Base-by-base conservation (phyloP, 2,113 vertebrate genomes). In the Pampusana beccarii region DNA sequence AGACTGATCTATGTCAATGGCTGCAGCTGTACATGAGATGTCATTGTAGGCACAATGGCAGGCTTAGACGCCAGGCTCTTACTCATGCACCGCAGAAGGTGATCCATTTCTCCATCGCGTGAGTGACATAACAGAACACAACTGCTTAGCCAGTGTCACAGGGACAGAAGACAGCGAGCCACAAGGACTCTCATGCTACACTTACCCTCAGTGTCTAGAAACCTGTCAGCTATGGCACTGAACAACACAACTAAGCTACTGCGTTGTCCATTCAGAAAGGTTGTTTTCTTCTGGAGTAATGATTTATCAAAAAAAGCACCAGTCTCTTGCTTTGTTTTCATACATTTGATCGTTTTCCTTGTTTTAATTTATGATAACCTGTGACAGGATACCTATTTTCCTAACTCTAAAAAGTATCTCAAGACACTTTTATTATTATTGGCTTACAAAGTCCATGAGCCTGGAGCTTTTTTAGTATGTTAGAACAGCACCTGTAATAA, bases 21-120 rank as follows among this genome's bases (percentile, higher is more conserved):
- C 75, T 92, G 88, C 90, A 96, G 95, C 92, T 95, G 90, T 58
- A 74, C 9, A 1, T 42, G 58, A 80, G 81, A 86, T 92, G 74
- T 54, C 69, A 88, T 34, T 66, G 79, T 26, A 92, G 50, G 58
- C 71, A 93, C 88, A 93, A 42, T 9, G 10, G 56, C 67, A 66
- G 53, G 56, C 69, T 90, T 48, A 64, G 75, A 88, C 53, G 67
- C 90, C 1, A 16, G 90, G 56, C 70, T 95, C 58, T 95, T 92
- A 75, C 57, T 92, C 73, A 44, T 2, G 34, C 64, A 57, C 25
- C 16, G 36, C 64, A 75, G 92, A 89, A 51, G 25, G 81, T 46
- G 66, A 92, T 70, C 90, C 64, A 80, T 73, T 86, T 73, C 67
- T 78, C 75, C 15, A 2, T 40, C 72, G 81, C 44, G 42, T 33